Conservation (phyloP, 2,888 invertebrate species). For the Tetanocera ferruginea region DNA sequence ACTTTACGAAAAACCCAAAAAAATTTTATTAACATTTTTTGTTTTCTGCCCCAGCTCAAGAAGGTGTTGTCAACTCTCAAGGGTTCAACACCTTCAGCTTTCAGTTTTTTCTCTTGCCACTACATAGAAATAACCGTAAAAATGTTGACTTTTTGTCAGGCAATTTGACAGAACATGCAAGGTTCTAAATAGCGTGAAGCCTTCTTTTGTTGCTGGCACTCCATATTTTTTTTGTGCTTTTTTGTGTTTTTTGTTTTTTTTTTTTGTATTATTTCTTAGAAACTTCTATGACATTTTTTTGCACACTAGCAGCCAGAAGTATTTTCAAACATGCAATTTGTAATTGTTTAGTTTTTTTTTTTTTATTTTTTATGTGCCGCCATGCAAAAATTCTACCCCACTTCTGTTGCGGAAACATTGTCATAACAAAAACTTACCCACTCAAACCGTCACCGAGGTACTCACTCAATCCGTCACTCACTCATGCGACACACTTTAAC, state of each 20-base stretch:
- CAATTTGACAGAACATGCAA: conserved; percentile 34
- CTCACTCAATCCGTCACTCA: conserved; percentile 15
- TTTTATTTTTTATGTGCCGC: not conserved
- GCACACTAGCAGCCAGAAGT: not conserved
- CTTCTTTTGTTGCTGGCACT: not conserved
- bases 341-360: not conserved
- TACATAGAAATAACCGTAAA: conserved; percentile 11
- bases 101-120: not conserved
- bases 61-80: conserved; percentile 7
- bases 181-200: not conserved
- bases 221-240: not conserved
- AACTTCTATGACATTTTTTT: conserved; percentile 28
- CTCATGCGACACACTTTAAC: conserved; percentile 32
- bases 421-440: not conserved
- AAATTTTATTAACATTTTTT: not conserved
- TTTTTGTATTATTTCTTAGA: conserved; percentile 9
- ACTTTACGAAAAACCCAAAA: not conserved
- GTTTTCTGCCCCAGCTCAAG: not conserved
- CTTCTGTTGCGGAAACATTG: too few species aligned
- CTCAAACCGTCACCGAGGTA: not conserved
- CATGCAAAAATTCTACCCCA: not conserved
- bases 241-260: not conserved
- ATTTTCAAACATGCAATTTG: conserved; percentile 11
- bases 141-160: conserved; percentile 33
- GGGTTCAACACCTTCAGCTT: conserved; percentile 10